Conservation (phyloP, 2,888 invertebrate species). For the Nycteola revayana region DNA sequence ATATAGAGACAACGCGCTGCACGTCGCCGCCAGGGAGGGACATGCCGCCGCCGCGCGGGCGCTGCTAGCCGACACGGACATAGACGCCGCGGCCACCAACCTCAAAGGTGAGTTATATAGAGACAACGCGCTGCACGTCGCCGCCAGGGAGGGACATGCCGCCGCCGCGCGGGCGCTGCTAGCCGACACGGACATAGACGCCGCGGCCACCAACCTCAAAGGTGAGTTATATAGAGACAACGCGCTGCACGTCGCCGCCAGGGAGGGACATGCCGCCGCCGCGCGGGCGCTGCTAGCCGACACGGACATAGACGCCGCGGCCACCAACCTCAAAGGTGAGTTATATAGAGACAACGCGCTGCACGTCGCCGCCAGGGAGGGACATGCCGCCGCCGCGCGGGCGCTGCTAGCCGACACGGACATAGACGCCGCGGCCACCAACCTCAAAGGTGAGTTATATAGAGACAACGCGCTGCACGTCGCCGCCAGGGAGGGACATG, state of each 20-base stretch:
- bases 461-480: too few species aligned
- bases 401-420: too few species aligned
- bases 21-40: constrained; percentile 90
- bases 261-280: constrained; percentile 91
- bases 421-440: too few species aligned
- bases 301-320: constrained; percentile 89
- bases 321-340: constrained; percentile 88
- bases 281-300: constrained; percentile 87
- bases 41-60: constrained; percentile 90
- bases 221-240: constrained; percentile 85
- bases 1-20: constrained; percentile 89
- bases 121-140: constrained; percentile 91
- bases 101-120: constrained; percentile 85
- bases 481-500: too few species aligned
- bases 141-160: constrained; percentile 90
- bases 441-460: too few species aligned
- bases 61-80: constrained; percentile 85
- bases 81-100: constrained; percentile 92
- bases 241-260: constrained; percentile 90
- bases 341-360: too few species aligned
- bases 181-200: constrained; percentile 88
- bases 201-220: constrained; percentile 89
- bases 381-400: too few species aligned
- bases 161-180: constrained; percentile 89
- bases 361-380: too few species aligned